These are phyloP conservation scores for Poecilus cupreus DNA, from an alignment of 2,888 invertebrate genomes.

Conservation along the genomic window DNA sequence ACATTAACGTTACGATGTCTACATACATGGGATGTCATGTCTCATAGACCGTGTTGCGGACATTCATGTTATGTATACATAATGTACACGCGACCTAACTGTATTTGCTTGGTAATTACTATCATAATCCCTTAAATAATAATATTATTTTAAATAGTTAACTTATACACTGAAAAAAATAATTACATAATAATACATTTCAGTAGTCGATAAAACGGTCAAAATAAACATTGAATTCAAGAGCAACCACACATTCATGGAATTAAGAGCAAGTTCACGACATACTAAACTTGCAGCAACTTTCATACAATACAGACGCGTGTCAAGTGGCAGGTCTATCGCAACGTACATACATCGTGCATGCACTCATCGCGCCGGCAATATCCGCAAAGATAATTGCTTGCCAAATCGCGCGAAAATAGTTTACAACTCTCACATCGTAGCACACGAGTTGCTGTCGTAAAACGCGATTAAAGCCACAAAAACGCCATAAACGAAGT, in stretches of 20 bases:
- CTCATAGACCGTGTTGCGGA: too few relatives aligned
- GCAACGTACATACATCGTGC: neutral
- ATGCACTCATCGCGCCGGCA: neutral
- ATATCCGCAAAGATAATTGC: constrained; percentile 22
- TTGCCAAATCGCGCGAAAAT: constrained; percentile 20
- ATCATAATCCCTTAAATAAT: too few relatives aligned
- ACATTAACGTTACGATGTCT: too few relatives aligned
- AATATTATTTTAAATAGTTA: too few relatives aligned
- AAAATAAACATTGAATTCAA: too few relatives aligned
- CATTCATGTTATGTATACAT: too few relatives aligned
- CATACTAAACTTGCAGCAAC: neutral
- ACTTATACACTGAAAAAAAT: too few relatives aligned
- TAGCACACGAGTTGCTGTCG: neutral
- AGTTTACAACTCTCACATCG: constrained; percentile 11
- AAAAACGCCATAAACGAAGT: neutral
- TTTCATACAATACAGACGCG: neutral
- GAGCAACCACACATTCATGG: neutral
- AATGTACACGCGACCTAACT: too few relatives aligned
- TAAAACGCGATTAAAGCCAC: constrained; percentile 4
- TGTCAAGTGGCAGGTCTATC: neutral
- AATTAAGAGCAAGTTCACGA: neutral
- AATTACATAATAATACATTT: too few relatives aligned
- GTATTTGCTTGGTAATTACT: too few relatives aligned
- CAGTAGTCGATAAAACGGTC: too few relatives aligned
- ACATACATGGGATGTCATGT: too few relatives aligned